Evolutionary conservation across 2,113 vertebrate species (phyloP), one percentile per base, ranked within the genome.

Genomic region (Cyprinus carpio): DNA sequence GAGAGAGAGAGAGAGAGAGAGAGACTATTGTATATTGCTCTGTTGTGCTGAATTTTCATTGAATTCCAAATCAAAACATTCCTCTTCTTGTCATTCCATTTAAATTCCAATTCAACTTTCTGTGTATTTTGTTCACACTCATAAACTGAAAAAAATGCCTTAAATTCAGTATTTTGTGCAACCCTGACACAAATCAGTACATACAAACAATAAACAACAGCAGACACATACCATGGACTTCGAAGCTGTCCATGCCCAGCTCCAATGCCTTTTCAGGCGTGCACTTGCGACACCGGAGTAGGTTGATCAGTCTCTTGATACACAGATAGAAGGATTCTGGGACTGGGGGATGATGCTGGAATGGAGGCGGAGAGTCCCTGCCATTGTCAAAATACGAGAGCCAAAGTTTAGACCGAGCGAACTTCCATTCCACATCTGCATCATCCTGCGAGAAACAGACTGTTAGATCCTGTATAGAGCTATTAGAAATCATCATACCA

Each of bases 361-460:
- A 97, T 0, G 96, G 96, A 25, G 96, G 96, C 54, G 96, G 62
- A 97, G 93, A 0, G 96, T 97, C n/a, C 89, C 96, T 97, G 4
- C 96, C 96, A 74, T 96, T 96, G 90, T 97, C 96, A 86, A 97
- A 97, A 88, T 97, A 97, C 0, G 96, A 97, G 34, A 97, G 88
- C 96, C 96, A 97, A 49, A 97, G 95, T 85, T 97, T 97, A 13
- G 96, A 96, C 40, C 96, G 94, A 23, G 96, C 96, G 34, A 97
- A 97, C 85, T 97, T 97, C 96, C 96, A 97, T 82, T 97, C 96
- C 23, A 97, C 96, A 4, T 97, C 96, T 54, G 96, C 95, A 91
- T 97, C 96, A 85, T 97, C 96, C 96, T 97, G 88, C 1, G 49
- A 83, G 81, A 86, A 31, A 8, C 74, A 75, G 9, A 87, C 31